Evolutionary conservation across 2,113 vertebrate species (phyloP), one percentile per base, ranked within the genome.

Genomic region (Brevimyrus niger): DNA sequence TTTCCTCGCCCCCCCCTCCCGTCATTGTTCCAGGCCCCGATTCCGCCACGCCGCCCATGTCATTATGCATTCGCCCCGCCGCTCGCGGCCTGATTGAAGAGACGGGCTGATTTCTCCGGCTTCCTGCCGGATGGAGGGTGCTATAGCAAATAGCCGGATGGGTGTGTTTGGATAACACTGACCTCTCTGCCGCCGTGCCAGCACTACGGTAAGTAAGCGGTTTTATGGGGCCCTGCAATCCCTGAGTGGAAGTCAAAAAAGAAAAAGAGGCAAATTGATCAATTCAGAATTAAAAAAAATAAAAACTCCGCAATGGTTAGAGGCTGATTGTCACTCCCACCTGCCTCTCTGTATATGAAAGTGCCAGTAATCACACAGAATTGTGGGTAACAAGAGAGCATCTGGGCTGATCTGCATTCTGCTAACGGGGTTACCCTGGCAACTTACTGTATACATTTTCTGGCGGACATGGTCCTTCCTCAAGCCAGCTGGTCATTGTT

Each of bases 121-220:
- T 93, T 94, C 92, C 93, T 90, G 93, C 90, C 93, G 94, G 94
- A 94, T 96, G 95, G 95, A 96, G 96, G 95, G 95, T 96, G 95
- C 95, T 96, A 95, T 94, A 96, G 94, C 94, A 96, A 96, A 96
- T 96, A 95, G 95, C 94, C 95, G 94, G 95, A 96, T 95, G 95
- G 95, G 92, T 93, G 92, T 96, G 96, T 96, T 96, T 96, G 94
- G 94, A 96, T 96, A 96, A 96, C 96, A 96, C 95, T 96, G 95
- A 96, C 96, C 96, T 95, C 94, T 95, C 90, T 90, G 89, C 94
- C 90, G 92, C 93, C 92, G 89, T 73, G 53, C 89, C 92, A 87
- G 90, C 91, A 83, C 94, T 91, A 92, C 93, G 87, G 93, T 88
- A 90, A 92, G 92, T 88, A 91, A 94, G 93, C 89, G 82, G 87